Evolutionary conservation across 1,140 invertebrate genomes (phyloP).

Genomic region (Sitodiplosis mosellana): DNA sequence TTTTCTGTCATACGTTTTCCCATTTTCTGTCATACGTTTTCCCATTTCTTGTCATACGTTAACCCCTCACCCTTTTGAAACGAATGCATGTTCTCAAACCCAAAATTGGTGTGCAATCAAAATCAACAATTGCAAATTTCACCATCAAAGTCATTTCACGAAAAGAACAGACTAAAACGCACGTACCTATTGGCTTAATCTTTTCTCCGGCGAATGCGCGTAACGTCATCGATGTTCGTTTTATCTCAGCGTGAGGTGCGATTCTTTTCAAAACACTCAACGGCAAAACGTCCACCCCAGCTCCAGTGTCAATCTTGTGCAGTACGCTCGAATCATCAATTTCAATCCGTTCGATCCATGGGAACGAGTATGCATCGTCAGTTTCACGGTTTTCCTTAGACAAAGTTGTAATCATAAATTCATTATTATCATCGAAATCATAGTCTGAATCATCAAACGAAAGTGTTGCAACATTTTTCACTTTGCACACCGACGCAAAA

Average conservation of each 20-base stretch:
- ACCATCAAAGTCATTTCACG: neutral
- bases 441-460: neutral
- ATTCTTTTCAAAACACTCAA: conserved; percentile 8
- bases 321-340: conserved; percentile 3
- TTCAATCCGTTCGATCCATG: conserved; percentile 4
- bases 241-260: too few species aligned
- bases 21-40: too few species aligned
- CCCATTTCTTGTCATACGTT: too few species aligned
- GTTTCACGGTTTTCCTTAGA: neutral
- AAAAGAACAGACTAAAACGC: neutral
- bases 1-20: too few species aligned
- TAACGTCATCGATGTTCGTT: conserved; percentile 6
- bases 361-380: neutral
- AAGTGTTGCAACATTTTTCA: neutral
- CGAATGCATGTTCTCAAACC: conserved; percentile 4
- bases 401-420: conserved; percentile 6
- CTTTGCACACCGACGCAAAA: conserved; percentile 6
- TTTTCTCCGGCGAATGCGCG: conserved; percentile 8
- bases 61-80: too few species aligned
- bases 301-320: conserved; percentile 3
- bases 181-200: conserved; percentile 6
- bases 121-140: conserved; percentile 5
- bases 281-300: conserved; percentile 7
- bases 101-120: conserved; percentile 5
- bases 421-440: conserved; percentile 1